Conservation (phyloP, 2,113 vertebrate genomes). For the Protobothrops flavoviridis region DNA sequence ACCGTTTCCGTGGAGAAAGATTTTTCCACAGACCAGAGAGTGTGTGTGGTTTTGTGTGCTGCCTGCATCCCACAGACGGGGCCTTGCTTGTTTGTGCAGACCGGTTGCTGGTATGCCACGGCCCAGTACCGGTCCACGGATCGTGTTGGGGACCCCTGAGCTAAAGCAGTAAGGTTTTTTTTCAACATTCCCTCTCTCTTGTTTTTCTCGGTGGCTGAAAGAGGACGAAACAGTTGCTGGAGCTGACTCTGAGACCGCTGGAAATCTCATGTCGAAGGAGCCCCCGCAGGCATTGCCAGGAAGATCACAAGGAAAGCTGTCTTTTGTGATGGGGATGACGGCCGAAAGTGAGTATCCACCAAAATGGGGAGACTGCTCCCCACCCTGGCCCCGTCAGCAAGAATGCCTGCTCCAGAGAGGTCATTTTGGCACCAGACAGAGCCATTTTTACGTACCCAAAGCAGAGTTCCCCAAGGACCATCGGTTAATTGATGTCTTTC, state of each 20-base stretch:
- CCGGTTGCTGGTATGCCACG: too few relatives aligned
- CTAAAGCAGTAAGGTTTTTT: not conserved
- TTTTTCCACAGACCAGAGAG: too few relatives aligned
- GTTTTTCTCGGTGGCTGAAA: not conserved
- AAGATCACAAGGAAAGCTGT: not conserved
- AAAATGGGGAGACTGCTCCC: not conserved
- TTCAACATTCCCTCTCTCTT: not conserved
- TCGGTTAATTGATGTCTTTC: not conserved
- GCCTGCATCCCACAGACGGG: too few relatives aligned
- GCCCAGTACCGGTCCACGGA: too few relatives aligned
- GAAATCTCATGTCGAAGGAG: not conserved
- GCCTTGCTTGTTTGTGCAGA: too few relatives aligned
- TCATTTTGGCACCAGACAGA: not conserved
- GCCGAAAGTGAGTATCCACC: conserved; percentile 2
- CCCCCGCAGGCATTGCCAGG: not conserved
- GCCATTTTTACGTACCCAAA: not conserved
- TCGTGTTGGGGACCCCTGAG: too few relatives aligned
- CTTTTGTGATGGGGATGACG: not conserved
- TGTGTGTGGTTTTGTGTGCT: too few relatives aligned
- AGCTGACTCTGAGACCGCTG: not conserved
- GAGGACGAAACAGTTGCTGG: not conserved
- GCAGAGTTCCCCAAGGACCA: not conserved
- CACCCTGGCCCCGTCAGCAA: not conserved
- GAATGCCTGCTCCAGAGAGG: not conserved
- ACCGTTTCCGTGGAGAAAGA: too few relatives aligned